Base-by-base conservation (phyloP, 2,888 invertebrate species). In the Macrosiphum euphorbiae region DNA sequence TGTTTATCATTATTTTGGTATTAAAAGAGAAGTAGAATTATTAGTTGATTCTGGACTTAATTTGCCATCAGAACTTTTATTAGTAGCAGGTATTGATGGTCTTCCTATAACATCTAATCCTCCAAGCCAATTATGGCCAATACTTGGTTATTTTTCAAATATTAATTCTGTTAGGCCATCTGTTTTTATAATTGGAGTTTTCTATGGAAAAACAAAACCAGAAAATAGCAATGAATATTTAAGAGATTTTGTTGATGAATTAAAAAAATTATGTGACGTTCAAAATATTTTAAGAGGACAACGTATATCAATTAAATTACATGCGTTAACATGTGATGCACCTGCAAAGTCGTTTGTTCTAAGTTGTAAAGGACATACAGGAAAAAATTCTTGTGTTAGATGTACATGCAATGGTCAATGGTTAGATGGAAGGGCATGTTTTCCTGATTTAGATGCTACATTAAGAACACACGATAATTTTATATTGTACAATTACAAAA, bases 101-200 rank as follows among this genome's bases (percentile, higher is more conserved):
- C 50, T 91, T 28, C 91, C 91, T 24, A 44, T 91, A 47, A 78
- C 78, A 20, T 44, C 47, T 7, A 84, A 44, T 91, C 67, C 44
- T 4, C 78, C 47, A 78, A 44, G 67, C 10, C 44, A 47, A 44
- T 84, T 91, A 35, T 91, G 91, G 91, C 86, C 91, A 50, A 84
- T 91, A 8, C 50, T 91, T 47, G 91, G 84, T 84, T 85, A 85
- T 44, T 85, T 85, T 85, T 85, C 41, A 41, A 85, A 85, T 85
- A 85, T 41, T 85, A 50, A 50, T 84, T 50, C 84, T 44, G 44
- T 84, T 28, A 78, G 84, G 11, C 26, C 44, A 44, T 50, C 78
- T 84, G 86, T 91, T 41, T 91, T 91, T 84, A 91, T 91, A n/a
- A 91, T 91, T 85, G 91, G 84, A 41, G 35, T 50, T 47, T 91